Evolutionary conservation across 2,113 vertebrate species (phyloP).

Genomic region (Lepisosteus oculatus): DNA sequence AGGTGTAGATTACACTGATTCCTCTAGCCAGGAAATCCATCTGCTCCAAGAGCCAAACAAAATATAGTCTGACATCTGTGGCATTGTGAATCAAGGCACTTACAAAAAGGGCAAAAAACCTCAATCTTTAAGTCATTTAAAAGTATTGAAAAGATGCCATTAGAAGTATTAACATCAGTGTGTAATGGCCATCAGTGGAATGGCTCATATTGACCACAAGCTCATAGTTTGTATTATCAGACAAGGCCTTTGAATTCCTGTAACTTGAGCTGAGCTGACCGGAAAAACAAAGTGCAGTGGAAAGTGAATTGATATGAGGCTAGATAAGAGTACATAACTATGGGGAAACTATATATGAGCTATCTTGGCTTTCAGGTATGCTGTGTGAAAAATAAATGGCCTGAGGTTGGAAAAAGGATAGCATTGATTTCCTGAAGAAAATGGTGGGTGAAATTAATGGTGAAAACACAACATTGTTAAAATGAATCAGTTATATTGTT

Average conservation of each 20-base stretch:
- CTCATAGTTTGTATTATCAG: neutral
- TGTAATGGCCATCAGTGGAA: constrained; percentile 3
- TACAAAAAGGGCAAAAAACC: neutral
- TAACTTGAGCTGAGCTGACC: constrained; percentile 22
- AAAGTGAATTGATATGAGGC: neutral
- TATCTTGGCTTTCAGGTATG: constrained; percentile 1
- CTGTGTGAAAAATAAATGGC: neutral
- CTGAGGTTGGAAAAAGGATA: neutral
- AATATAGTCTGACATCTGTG: constrained; percentile 9
- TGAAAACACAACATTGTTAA: too few relatives aligned
- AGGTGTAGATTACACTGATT: constrained; percentile 24
- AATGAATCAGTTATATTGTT: too few relatives aligned
- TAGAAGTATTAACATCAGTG: neutral
- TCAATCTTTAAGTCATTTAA: constrained; percentile 18
- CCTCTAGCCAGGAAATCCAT: constrained; percentile 16
- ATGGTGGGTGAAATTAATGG: too few relatives aligned
- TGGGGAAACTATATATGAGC: neutral
- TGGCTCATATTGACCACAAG: constrained; percentile 8
- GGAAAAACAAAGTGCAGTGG: neutral
- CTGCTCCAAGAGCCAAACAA: constrained; percentile 11
- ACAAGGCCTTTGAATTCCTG: constrained; percentile 3
- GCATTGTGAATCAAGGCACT: constrained; percentile 3
- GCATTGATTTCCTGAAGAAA: too few relatives aligned
- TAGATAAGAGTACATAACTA: constrained; percentile 6
- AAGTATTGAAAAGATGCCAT: constrained; percentile 5